Evolutionary conservation across 2,113 vertebrate genomes (phyloP).

Genomic region (Xiphias gladius): DNA sequence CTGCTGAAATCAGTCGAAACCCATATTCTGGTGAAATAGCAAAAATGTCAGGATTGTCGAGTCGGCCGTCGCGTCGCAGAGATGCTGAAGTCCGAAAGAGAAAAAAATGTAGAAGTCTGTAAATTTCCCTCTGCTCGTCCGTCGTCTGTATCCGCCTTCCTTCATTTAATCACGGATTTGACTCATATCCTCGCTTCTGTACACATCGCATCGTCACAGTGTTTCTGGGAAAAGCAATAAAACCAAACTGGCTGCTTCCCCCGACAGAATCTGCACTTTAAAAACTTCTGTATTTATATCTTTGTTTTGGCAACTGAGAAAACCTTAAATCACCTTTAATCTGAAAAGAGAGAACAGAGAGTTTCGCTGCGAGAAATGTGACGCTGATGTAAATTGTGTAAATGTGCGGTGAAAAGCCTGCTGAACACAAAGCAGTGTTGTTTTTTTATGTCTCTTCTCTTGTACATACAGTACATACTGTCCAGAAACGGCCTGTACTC

Average conservation of each 20-base stretch:
- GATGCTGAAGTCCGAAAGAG: too few relatives aligned
- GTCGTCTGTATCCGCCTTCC: background rate
- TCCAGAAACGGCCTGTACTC: slow-evolving; percentile 78
- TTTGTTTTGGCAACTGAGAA: slow-evolving; percentile 75
- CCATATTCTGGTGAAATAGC: background rate
- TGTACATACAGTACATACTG: slow-evolving; percentile 49
- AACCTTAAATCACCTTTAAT: slow-evolving; percentile 45
- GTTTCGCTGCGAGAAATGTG: slow-evolving; percentile 23
- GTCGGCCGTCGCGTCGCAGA: too few relatives aligned
- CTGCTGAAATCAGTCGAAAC: background rate
- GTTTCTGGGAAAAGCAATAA: slow-evolving; percentile 41
- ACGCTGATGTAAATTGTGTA: slow-evolving; percentile 50
- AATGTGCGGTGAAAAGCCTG: slow-evolving; percentile 70
- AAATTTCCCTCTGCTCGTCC: too few relatives aligned
- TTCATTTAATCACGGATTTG: background rate
- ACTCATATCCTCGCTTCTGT: slow-evolving; percentile 1
- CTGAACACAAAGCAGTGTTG: slow-evolving; percentile 79
- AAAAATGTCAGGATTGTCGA: background rate
- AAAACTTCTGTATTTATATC: slow-evolving; percentile 64
- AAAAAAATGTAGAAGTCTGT: too few relatives aligned
- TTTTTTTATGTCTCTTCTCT: slow-evolving; percentile 58
- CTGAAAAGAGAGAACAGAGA: slow-evolving; percentile 6
- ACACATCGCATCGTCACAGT: background rate
- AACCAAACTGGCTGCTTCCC: background rate
- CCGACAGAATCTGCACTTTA: slow-evolving; percentile 74